Evolutionary conservation across 2,888 invertebrate genomes (phyloP), one percentile per base, ranked within the genome.

Genomic region (Seira musarum): DNA sequence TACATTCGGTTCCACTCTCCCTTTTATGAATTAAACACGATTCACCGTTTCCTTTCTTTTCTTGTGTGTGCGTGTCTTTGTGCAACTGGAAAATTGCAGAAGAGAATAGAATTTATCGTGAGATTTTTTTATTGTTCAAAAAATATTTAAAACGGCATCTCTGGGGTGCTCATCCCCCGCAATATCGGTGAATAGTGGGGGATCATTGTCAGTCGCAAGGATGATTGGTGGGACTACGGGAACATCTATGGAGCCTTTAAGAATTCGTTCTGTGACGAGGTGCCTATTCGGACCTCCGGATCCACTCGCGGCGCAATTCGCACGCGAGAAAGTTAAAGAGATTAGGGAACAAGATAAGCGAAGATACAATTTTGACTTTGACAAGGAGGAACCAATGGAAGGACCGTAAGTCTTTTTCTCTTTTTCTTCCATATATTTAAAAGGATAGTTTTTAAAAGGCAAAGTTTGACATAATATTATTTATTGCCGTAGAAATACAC

Each of bases 281-380:
- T 84, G 83, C 68, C 67, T 86, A n/a, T 86, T 86, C 66, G 86
- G 86, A 53, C 70, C 82, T 25, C 85, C 85, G 10, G 83, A 85
- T 64, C 85, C 84, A 19, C 70, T 22, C 5, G 83, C 83, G 53
- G 66, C 77, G 1, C 77, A 84, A 57, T 85, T 81, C 69, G 85
- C 84, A 6, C 72, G 82, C 19, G 81, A 85, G 10, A 81, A 82
- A 49, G 78, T 86, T 1, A 68, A 63, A 6, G 84, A 85, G 65
- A 85, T 85, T 22, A 10, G 17, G 2, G 66, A 78, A 21, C 30
- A 68, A 25, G 85, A 86, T 63, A 82, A 53, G 21, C 35, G 63
- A 15, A 69, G 72, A 19, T 86, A 85, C 81, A 85, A 86, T 53
- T 86, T 86, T 72, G 85, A 86, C 64, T 86, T 86, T 66, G 83